Evolutionary conservation across 2,113 vertebrate species (phyloP).

Genomic region (Sprattus sprattus): DNA sequence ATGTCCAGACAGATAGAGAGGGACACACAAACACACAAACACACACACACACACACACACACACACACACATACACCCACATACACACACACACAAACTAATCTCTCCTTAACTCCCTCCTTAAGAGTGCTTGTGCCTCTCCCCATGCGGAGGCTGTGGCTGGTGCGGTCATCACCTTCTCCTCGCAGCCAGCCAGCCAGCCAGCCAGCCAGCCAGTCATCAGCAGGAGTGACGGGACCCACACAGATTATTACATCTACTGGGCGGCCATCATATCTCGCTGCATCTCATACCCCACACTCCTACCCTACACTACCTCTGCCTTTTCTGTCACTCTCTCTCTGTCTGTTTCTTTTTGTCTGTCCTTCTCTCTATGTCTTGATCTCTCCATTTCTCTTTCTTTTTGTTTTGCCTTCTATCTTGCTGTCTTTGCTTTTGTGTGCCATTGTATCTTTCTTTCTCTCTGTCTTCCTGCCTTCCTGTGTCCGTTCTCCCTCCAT

Average conservation of each 20-base stretch:
- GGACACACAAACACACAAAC: too few species aligned
- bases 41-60: too few species aligned
- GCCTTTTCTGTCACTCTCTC: background rate
- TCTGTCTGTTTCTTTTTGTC: background rate
- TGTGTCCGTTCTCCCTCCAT: constrained; percentile 8
- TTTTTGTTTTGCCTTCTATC: background rate
- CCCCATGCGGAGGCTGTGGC: constrained; percentile 31
- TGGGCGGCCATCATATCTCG: background rate
- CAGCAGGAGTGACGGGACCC: constrained; percentile 29
- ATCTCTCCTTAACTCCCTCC: background rate
- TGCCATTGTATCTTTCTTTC: background rate
- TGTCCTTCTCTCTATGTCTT: background rate
- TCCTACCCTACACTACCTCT: background rate
- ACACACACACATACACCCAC: too few species aligned
- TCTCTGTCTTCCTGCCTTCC: constrained; percentile 27
- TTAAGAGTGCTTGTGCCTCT: constrained; percentile 36
- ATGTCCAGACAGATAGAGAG: too few species aligned
- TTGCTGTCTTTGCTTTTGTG: background rate
- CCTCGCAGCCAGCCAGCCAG: constrained; percentile 27
- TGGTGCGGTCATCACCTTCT: constrained; percentile 50
- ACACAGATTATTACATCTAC: constrained; percentile 30
- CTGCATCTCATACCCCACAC: background rate
- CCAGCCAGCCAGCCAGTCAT: constrained; percentile 33
- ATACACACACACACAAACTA: too few species aligned
- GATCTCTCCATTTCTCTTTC: background rate